A percentile compares a stretch with the other conserved stretches of the same genome.
phyloP scores from a whole-genome alignment of 64 coral and sea anemone genomes.

The Pocillopora damicornis region DNA sequence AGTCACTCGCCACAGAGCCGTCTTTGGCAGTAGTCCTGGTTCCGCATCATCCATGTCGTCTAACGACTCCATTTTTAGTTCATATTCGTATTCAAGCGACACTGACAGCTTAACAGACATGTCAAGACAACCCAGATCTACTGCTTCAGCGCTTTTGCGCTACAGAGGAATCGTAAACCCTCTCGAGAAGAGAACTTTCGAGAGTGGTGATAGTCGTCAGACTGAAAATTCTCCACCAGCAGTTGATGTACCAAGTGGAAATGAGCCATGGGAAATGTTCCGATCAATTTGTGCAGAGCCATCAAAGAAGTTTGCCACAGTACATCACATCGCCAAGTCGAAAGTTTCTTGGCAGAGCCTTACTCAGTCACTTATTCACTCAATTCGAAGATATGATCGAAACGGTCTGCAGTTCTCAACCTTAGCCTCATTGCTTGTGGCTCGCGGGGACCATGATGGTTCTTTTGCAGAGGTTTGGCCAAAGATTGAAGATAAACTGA shows the following conservation, averaged over 20 bases:
- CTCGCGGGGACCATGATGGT: conserved; percentile 60
- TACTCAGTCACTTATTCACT: conserved; percentile 71
- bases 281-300: conserved; percentile 77
- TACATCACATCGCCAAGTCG: conserved; percentile 61
- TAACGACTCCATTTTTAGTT: neutral
- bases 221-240: neutral
- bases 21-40: neutral
- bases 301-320: conserved; percentile 84
- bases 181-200: neutral
- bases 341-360: conserved; percentile 75
- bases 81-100: neutral
- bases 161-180: conserved; percentile 61
- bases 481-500: conserved; percentile 74
- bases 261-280: conserved; percentile 93
- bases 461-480: conserved; percentile 68
- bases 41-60: neutral
- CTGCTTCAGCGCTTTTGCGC: conserved; percentile 72
- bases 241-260: conserved; percentile 44
- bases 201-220: neutral
- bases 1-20: neutral
- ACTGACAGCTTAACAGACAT: conserved; percentile 21
- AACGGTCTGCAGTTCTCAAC: conserved; percentile 61
- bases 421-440: conserved; percentile 71
- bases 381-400: conserved; percentile 66
- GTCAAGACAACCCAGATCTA: conserved; percentile 75